phyloP scores from a whole-genome alignment of 2,113 vertebrate genomes.

The Corythaixoides concolor region DNA sequence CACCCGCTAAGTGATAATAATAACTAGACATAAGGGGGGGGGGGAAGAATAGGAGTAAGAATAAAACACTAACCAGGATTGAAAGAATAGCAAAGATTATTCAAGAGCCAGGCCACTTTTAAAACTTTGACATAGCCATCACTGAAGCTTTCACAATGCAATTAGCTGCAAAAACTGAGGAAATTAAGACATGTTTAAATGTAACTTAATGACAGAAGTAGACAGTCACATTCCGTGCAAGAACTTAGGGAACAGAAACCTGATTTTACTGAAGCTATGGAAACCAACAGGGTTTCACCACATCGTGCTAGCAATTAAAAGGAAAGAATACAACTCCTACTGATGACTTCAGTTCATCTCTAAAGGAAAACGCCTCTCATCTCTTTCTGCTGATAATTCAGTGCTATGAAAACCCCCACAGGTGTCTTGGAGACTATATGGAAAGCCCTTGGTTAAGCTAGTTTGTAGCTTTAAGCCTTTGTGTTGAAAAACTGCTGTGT shows the following conservation, averaged over 20 bases:
- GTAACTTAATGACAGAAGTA: not conserved
- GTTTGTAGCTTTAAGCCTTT: not conserved
- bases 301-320: not conserved
- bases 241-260: not conserved
- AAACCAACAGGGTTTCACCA: not conserved
- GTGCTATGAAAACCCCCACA: not conserved
- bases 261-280: not conserved
- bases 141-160: not conserved
- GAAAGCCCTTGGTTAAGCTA: not conserved
- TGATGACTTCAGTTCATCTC: not conserved
- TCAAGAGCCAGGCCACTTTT: not conserved
- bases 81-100: not conserved
- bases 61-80: not conserved
- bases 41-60: not conserved
- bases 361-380: not conserved
- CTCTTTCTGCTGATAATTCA: not conserved
- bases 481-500: not conserved
- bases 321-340: not conserved
- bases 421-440: not conserved
- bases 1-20: not conserved
- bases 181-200: conserved; percentile 6
- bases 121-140: not conserved
- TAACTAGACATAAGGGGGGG: not conserved
- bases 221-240: not conserved
- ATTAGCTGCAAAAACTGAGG: not conserved